phyloP scores from a whole-genome alignment of 2,797 vertebrate genomes.

The Prionace glauca region DNA sequence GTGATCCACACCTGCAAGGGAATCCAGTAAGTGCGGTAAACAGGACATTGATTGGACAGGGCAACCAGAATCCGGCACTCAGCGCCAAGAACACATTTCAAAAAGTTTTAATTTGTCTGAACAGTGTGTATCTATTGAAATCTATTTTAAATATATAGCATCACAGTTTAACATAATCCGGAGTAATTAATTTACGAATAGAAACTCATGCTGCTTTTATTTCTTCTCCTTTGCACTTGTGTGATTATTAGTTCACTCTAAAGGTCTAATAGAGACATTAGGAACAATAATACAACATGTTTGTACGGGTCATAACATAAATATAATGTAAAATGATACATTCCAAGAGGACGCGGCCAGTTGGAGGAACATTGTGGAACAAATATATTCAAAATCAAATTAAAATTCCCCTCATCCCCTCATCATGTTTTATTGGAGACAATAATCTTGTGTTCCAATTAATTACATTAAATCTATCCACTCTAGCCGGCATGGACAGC shows the following conservation, averaged over 20 bases:
- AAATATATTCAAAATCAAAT: neutral
- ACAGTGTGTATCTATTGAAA: neutral
- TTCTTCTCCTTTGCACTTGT: neutral
- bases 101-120: neutral
- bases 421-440: neutral
- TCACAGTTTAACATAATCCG: neutral
- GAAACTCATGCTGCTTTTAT: neutral
- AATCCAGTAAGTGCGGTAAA: neutral
- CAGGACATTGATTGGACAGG: neutral
- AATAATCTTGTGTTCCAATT: neutral
- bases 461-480: too few relatives aligned
- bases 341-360: neutral
- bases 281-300: neutral
- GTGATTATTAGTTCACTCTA: neutral
- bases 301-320: neutral
- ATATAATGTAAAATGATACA: neutral
- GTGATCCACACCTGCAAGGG: neutral
- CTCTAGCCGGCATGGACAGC: too few relatives aligned
- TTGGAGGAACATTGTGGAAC: neutral
- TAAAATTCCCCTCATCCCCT: too few relatives aligned
- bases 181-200: neutral
- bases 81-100: neutral
- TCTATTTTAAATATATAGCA: too few relatives aligned
- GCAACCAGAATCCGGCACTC: too few relatives aligned
- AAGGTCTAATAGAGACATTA: neutral